These are phyloP conservation scores for Daktulosphaira vitifoliae DNA, from an alignment of 1,140 invertebrate species.

Conservation along the genomic window DNA sequence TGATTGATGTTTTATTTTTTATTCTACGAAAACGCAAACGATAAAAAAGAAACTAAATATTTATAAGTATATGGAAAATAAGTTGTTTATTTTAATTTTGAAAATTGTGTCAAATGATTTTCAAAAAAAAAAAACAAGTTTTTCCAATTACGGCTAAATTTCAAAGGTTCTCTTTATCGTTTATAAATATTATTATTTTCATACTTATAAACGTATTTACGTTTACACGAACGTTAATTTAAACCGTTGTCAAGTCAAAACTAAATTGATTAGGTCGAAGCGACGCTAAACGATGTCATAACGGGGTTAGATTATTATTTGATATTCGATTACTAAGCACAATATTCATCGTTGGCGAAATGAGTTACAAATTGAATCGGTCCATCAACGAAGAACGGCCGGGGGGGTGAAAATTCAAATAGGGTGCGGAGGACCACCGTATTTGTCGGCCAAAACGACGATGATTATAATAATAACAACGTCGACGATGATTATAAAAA, in stretches of 20 bases:
- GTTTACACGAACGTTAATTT: not conserved
- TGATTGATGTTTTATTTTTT: too few species aligned
- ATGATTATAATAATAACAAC: constrained; percentile 24
- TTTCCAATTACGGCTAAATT: too few species aligned
- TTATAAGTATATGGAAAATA: too few species aligned
- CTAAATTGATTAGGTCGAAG: constrained; percentile 27
- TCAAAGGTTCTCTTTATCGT: too few species aligned
- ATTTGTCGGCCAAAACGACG: constrained; percentile 29
- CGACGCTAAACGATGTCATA: constrained; percentile 32
- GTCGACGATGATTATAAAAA: not conserved
- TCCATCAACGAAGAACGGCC: constrained; percentile 6
- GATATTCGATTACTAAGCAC: constrained; percentile 31
- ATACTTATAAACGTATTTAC: too few species aligned
- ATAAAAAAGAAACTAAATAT: too few species aligned
- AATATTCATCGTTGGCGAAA: constrained; percentile 33
- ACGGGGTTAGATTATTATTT: constrained; percentile 31
- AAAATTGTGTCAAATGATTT: too few species aligned
- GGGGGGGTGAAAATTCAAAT: constrained; percentile 1
- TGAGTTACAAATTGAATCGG: constrained; percentile 32
- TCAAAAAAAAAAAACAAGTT: too few species aligned
- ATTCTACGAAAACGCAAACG: too few species aligned
- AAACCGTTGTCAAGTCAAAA: constrained; percentile 8
- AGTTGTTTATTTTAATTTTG: too few species aligned
- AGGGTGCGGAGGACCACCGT: constrained; percentile 15
- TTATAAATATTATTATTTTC: too few species aligned